Percentiles rank a stretch among this genome's conserved stretches.
phyloP scores from a whole-genome alignment of 2,888 invertebrate genomes.

The Urechis unicinctus region DNA sequence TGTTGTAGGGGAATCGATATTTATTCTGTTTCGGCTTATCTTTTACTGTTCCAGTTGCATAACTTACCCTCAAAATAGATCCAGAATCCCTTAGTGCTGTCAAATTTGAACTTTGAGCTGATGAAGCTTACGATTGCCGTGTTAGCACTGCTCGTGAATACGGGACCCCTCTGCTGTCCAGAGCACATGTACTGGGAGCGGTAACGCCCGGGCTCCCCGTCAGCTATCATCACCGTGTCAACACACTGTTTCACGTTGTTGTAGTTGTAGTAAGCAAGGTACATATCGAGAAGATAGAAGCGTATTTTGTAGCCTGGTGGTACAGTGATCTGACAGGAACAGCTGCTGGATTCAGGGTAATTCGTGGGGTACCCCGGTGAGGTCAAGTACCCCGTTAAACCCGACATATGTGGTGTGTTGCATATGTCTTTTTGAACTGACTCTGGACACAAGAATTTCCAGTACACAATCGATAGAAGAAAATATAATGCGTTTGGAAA shows the following conservation, averaged over 20 bases:
- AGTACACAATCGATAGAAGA: too few species aligned
- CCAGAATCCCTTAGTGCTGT: conserved; percentile 18
- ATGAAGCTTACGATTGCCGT: conserved; percentile 10
- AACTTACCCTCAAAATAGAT: conserved; percentile 15
- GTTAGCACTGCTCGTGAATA: conserved; percentile 9
- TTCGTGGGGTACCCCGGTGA: conserved; percentile 15
- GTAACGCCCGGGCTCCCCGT: not conserved
- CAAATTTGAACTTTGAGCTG: conserved; percentile 7
- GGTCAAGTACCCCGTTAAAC: conserved; percentile 7
- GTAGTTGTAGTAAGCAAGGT: conserved; percentile 10
- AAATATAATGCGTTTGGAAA: not conserved
- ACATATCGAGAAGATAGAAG: conserved; percentile 12
- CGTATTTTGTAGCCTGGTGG: conserved; percentile 4
- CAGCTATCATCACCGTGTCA: conserved; percentile 5
- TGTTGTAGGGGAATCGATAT: too few species aligned
- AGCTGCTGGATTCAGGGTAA: conserved; percentile 8
- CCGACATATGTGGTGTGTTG: not conserved
- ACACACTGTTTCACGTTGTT: conserved; percentile 3
- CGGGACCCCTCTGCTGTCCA: conserved; percentile 5
- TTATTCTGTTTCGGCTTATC: too few species aligned
- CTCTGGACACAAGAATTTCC: not conserved
- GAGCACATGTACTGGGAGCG: conserved; percentile 10
- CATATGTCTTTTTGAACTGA: conserved; percentile 5
- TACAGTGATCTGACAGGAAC: conserved; percentile 3
- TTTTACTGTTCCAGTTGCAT: too few species aligned